A percentile compares a stretch with the other conserved stretches of the same genome.
These are phyloP conservation scores for Chlorodrepanis virens DNA, from an alignment of 2,113 vertebrate genomes.

Conservation along the genomic window DNA sequence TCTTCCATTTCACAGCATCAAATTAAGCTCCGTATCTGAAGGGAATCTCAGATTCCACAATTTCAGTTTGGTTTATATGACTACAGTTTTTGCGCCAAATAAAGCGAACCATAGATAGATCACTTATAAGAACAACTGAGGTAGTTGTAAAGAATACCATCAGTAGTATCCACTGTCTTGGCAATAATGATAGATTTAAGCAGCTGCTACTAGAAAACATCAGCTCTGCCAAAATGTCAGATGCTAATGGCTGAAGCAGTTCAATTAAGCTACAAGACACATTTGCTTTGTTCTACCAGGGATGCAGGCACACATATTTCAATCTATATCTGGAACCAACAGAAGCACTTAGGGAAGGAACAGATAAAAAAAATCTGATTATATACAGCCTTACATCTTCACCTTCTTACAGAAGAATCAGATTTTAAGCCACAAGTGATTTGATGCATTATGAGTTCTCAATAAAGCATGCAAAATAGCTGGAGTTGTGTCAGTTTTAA, in stretches of 20 bases:
- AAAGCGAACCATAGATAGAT: background rate
- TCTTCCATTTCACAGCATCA: background rate
- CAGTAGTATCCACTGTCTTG: background rate
- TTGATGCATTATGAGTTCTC: background rate
- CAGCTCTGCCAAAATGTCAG: slow-evolving; percentile 33
- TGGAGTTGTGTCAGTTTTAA: background rate
- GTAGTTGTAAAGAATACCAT: background rate
- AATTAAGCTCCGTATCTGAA: background rate
- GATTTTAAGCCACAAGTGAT: background rate
- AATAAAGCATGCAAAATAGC: background rate
- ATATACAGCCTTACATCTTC: background rate
- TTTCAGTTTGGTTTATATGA: background rate
- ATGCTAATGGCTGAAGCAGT: background rate
- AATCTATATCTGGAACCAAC: background rate
- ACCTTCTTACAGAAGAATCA: background rate
- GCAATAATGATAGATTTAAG: background rate
- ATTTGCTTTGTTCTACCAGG: background rate
- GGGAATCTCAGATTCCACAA: background rate
- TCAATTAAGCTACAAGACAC: background rate
- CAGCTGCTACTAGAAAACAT: slow-evolving; percentile 40
- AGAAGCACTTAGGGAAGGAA: background rate
- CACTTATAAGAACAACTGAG: background rate
- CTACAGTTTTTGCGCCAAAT: background rate
- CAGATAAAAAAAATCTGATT: background rate
- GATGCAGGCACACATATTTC: background rate